A percentile compares a stretch with the other conserved stretches of the same genome.
Evolutionary conservation across 2,113 vertebrate genomes (phyloP).

Genomic region (Ceyx margarethae): DNA sequence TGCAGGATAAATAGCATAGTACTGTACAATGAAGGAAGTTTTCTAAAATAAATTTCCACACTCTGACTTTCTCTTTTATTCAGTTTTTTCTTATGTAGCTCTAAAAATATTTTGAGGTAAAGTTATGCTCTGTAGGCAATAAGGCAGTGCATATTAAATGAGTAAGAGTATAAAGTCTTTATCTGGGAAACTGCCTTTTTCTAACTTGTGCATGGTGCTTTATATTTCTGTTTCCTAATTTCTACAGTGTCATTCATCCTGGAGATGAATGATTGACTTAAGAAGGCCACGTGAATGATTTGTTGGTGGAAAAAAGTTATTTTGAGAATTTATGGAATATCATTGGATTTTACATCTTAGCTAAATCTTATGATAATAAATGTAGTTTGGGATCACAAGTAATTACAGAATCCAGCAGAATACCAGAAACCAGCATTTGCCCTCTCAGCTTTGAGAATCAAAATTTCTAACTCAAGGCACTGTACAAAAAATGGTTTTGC

Average conservation of each 20-base stretch:
- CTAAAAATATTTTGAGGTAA: not conserved
- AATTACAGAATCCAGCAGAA: slow-evolving; percentile 49
- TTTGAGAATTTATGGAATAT: slow-evolving; percentile 17
- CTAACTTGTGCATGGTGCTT: not conserved
- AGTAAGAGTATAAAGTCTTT: not conserved
- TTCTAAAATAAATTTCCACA: not conserved
- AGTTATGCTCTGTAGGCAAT: not conserved
- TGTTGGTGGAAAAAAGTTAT: not conserved
- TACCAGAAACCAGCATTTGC: slow-evolving; percentile 27
- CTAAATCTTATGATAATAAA: slow-evolving; percentile 19
- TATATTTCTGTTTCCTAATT: not conserved
- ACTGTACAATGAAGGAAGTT: not conserved
- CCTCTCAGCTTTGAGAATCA: slow-evolving; percentile 28
- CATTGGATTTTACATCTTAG: slow-evolving; percentile 7
- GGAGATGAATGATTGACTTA: not conserved
- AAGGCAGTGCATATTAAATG: not conserved
- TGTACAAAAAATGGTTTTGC: slow-evolving; percentile 50
- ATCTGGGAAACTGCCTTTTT: not conserved
- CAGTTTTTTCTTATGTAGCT: not conserved
- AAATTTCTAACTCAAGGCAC: slow-evolving; percentile 44
- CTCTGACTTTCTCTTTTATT: not conserved
- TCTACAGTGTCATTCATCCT: not conserved
- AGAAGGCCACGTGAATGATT: not conserved
- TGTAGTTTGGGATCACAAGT: slow-evolving; percentile 29
- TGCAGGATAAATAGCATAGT: not conserved